A percentile compares a stretch with the other conserved stretches of the same genome.
Conservation (phyloP, 2,797 vertebrate species). For the Eurystomus glaucurus region DNA sequence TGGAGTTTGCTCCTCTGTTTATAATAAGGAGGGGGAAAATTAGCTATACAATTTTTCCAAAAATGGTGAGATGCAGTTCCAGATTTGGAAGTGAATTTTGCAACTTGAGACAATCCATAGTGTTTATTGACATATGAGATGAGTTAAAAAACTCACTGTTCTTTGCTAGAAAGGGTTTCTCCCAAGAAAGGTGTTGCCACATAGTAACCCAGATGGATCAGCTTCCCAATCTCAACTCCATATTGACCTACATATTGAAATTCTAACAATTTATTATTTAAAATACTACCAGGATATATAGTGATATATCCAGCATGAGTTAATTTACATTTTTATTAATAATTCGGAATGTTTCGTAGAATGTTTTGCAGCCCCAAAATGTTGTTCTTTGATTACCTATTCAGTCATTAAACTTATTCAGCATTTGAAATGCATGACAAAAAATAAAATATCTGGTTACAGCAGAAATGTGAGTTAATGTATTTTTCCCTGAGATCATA, state of each 20-base stretch:
- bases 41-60: background rate
- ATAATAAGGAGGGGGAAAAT: background rate
- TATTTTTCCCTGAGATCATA: slow-evolving; percentile 21
- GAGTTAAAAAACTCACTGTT: background rate
- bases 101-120: background rate
- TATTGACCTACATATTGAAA: background rate
- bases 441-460: slow-evolving; percentile 1
- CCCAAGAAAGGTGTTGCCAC: background rate
- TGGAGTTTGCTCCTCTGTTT: background rate
- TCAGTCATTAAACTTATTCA: background rate
- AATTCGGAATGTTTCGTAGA: background rate
- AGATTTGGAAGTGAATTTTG: background rate
- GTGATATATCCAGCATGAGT: background rate
- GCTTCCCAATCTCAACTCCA: background rate
- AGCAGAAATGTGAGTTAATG: background rate
- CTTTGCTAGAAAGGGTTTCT: background rate
- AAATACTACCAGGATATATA: background rate
- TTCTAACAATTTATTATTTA: background rate
- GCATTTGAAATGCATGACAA: background rate
- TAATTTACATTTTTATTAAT: background rate
- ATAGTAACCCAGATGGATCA: background rate
- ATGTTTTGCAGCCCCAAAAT: background rate
- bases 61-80: background rate
- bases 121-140: background rate
- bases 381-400: background rate